These are phyloP conservation scores for Alces alces DNA, from an alignment of 2,113 vertebrate genomes.

Conservation along the genomic window DNA sequence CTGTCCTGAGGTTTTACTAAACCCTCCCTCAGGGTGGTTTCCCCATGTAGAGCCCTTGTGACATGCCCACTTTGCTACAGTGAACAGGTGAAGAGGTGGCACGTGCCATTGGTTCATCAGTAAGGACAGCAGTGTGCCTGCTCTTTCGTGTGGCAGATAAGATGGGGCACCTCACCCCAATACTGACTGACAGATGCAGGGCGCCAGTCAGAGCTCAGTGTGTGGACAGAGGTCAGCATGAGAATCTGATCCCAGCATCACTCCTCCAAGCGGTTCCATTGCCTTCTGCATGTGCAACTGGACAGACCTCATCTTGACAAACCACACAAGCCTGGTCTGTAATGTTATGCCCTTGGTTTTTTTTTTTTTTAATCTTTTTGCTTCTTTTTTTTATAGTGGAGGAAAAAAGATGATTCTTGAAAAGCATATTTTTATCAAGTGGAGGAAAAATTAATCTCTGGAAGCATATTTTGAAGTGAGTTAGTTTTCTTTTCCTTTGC, in stretches of 20 bases:
- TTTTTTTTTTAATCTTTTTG: neutral
- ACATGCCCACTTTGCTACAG: neutral
- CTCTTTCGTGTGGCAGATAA: neutral
- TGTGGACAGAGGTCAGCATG: neutral
- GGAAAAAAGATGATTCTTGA: neutral
- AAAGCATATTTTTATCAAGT: neutral
- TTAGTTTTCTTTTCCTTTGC: neutral
- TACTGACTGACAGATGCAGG: neutral
- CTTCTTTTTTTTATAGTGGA: neutral
- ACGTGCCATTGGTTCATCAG: neutral
- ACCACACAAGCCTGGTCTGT: neutral
- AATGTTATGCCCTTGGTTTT: neutral
- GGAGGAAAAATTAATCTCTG: neutral
- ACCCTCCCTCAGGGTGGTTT: neutral
- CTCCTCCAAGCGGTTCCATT: no score
- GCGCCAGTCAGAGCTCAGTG: neutral
- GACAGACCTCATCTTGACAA: neutral
- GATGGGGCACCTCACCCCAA: neutral
- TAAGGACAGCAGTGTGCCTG: neutral
- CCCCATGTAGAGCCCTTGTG: neutral
- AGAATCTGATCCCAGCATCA: neutral
- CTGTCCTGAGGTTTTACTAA: neutral
- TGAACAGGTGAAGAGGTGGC: neutral
- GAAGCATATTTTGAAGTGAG: neutral
- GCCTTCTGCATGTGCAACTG: neutral